A percentile compares a stretch with the other conserved stretches of the same genome.
Conservation (phyloP, 2,888 invertebrate species). For the Drosophila nr. medialis region DNA sequence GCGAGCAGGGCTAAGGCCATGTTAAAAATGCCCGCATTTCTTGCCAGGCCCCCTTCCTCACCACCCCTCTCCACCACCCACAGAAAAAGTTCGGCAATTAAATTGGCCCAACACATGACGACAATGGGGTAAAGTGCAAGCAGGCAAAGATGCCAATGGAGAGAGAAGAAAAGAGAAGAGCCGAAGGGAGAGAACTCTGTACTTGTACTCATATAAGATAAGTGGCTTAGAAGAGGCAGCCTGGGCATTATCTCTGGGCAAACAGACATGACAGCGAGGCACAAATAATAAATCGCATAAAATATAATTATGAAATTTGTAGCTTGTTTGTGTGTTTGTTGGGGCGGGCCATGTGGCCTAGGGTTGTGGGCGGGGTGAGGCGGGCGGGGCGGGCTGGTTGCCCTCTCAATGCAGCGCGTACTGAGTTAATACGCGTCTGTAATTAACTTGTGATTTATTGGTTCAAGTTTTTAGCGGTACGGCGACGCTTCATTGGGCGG, state of each 20-base stretch:
- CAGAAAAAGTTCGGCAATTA: conserved; percentile 75
- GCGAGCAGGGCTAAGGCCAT: conserved; percentile 18
- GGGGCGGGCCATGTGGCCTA: conserved; percentile 28
- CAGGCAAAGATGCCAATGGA: not conserved
- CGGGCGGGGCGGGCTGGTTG: conserved; percentile 11
- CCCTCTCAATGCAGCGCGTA: conserved; percentile 58
- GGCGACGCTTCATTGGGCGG: conserved; percentile 63
- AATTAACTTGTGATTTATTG: conserved; percentile 84
- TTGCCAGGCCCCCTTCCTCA: conserved; percentile 2
- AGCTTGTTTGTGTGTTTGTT: conserved; percentile 47
- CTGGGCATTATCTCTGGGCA: conserved; percentile 77
- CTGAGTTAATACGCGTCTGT: conserved; percentile 81
- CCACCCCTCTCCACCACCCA: not conserved
- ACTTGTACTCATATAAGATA: conserved; percentile 39
- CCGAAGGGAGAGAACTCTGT: not conserved
- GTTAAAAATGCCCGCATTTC: conserved; percentile 71
- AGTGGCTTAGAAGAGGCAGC: conserved; percentile 54
- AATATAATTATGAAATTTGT: conserved; percentile 83
- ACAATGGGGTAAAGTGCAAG: conserved; percentile 56
- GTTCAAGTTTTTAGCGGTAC: conserved; percentile 74
- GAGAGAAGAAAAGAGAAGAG: not conserved
- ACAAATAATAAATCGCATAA: conserved; percentile 83
- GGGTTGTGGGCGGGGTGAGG: conserved; percentile 3
- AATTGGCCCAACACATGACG: conserved; percentile 72
- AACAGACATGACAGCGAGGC: conserved; percentile 75